phyloP scores from a whole-genome alignment of 1,140 invertebrate species.

The Copidosoma floridanum region DNA sequence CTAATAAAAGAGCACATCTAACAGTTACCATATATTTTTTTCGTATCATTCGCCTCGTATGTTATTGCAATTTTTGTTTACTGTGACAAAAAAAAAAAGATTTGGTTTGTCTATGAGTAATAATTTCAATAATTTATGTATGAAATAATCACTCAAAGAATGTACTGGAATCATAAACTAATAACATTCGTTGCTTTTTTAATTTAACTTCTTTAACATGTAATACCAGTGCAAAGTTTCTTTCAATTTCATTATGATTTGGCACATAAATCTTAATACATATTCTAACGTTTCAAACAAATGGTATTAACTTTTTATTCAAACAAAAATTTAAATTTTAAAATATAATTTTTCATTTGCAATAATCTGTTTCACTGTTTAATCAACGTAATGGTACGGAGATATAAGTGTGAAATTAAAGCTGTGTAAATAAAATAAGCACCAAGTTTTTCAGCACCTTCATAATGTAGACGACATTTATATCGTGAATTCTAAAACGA shows the following conservation, averaged over 20 bases:
- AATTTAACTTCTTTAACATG: constrained; percentile 11
- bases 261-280: constrained; percentile 7
- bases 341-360: neutral
- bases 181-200: no score
- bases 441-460: constrained; percentile 39
- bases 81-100: no score
- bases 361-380: no score
- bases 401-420: neutral
- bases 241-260: neutral
- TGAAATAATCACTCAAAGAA: no score
- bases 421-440: constrained; percentile 23
- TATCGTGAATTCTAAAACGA: constrained; percentile 35
- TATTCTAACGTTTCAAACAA: neutral
- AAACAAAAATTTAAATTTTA: no score
- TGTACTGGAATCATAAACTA: neutral
- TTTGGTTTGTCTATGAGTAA: neutral
- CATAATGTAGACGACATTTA: constrained; percentile 15
- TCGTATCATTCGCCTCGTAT: neutral
- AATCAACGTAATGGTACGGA: no score
- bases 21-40: no score
- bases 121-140: neutral
- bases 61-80: neutral
- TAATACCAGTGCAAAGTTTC: neutral
- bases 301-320: neutral
- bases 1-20: neutral